These are phyloP conservation scores for Troides oblongomaculatus DNA, from an alignment of 2,888 invertebrate species.

Conservation along the genomic window DNA sequence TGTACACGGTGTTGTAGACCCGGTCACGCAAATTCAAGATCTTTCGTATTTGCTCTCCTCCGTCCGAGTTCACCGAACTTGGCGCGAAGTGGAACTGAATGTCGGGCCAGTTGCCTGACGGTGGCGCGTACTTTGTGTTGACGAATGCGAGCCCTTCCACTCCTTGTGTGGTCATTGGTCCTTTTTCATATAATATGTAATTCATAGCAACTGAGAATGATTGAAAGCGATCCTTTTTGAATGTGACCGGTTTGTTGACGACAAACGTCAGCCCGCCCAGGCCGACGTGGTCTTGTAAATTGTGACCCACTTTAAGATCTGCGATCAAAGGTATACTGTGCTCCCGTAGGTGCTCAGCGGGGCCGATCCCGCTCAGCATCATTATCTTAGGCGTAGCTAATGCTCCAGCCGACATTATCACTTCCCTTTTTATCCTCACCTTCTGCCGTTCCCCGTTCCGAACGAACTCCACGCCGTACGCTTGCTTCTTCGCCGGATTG, in stretches of 20 bases:
- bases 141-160: slow-evolving; percentile 93
- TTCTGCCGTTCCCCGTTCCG: slow-evolving; percentile 82
- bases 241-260: slow-evolving; percentile 88
- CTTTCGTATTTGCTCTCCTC: slow-evolving; percentile 88
- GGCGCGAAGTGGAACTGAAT: slow-evolving; percentile 93
- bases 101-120: slow-evolving; percentile 88
- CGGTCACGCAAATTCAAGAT: slow-evolving; percentile 88
- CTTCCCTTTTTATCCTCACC: slow-evolving; percentile 87
- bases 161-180: slow-evolving; percentile 91
- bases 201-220: slow-evolving; percentile 88
- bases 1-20: slow-evolving; percentile 91
- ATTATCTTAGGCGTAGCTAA: slow-evolving; percentile 93
- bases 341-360: slow-evolving; percentile 85
- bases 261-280: slow-evolving; percentile 91
- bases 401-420: slow-evolving; percentile 92
- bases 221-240: slow-evolving; percentile 88
- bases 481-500: slow-evolving; percentile 83
- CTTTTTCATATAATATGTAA: slow-evolving; percentile 88
- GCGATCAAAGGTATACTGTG: slow-evolving; percentile 86
- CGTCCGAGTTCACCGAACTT: slow-evolving; percentile 91
- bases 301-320: slow-evolving; percentile 89
- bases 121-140: slow-evolving; percentile 91
- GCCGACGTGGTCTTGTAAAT: slow-evolving; percentile 93
- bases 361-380: slow-evolving; percentile 94
- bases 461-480: slow-evolving; percentile 87